These are phyloP conservation scores for Hirudinaria manillensis DNA, from an alignment of 2,888 invertebrate genomes.

Conservation along the genomic window DNA sequence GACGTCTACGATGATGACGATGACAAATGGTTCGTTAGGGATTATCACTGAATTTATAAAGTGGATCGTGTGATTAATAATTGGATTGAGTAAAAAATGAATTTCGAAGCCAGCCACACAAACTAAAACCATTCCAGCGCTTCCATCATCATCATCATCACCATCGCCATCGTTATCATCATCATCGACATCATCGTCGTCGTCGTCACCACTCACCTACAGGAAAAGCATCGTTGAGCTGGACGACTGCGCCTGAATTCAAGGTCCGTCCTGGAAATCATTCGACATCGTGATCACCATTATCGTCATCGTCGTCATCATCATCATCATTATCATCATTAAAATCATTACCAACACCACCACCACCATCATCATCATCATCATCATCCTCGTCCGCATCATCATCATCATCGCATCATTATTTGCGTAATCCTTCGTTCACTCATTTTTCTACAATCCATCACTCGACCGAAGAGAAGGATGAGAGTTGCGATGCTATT, in stretches of 20 bases:
- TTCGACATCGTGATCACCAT: not conserved
- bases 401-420: constrained; percentile 8
- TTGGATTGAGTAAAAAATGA: too few species aligned
- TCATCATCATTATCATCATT: constrained; percentile 24
- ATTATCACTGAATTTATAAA: too few species aligned
- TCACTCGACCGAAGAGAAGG: too few species aligned
- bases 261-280: not conserved
- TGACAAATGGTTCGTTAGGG: too few species aligned
- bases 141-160: not conserved
- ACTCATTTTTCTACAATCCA: too few species aligned
- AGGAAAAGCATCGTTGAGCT: not conserved
- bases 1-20: not conserved
- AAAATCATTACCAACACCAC: constrained; percentile 28
- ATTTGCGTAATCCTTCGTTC: not conserved
- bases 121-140: too few species aligned
- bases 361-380: constrained; percentile 33
- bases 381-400: constrained; percentile 25
- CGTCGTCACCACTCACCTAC: not conserved
- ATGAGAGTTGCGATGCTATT: too few species aligned
- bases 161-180: not conserved
- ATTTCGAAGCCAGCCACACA: too few species aligned
- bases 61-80: too few species aligned
- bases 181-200: not conserved
- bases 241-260: not conserved
- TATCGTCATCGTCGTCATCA: constrained; percentile 7